phyloP scores from a whole-genome alignment of 2,113 vertebrate genomes.

The Panurus biarmicus region DNA sequence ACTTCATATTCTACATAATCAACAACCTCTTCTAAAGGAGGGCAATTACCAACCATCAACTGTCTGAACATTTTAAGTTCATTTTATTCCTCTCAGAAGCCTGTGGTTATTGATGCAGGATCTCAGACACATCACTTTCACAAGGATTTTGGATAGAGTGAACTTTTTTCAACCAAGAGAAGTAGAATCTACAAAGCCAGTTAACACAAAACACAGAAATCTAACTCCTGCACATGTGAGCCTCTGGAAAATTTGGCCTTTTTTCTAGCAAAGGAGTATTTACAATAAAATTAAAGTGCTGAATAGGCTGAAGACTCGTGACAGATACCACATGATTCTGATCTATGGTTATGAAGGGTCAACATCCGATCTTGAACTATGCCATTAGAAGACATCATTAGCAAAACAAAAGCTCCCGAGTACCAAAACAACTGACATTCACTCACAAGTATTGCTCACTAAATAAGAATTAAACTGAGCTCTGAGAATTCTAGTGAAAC shows the following conservation, averaged over 20 bases:
- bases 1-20: background rate
- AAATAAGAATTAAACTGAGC: background rate
- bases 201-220: background rate
- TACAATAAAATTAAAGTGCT: background rate
- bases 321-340: background rate
- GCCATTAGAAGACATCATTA: background rate
- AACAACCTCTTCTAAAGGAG: background rate
- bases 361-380: background rate
- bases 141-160: background rate
- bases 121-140: background rate
- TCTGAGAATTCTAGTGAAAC: background rate
- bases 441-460: background rate
- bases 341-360: background rate
- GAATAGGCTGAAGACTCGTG: background rate
- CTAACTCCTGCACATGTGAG: background rate
- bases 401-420: background rate
- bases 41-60: background rate
- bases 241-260: background rate
- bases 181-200: background rate
- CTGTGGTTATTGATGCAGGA: background rate
- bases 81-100: background rate
- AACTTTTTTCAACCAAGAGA: background rate
- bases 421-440: background rate
- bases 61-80: background rate
- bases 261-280: background rate